Percentiles rank a stretch among this genome's conserved stretches.
phyloP scores from a whole-genome alignment of 1,140 invertebrate species.

The Anastatus disparis region DNA sequence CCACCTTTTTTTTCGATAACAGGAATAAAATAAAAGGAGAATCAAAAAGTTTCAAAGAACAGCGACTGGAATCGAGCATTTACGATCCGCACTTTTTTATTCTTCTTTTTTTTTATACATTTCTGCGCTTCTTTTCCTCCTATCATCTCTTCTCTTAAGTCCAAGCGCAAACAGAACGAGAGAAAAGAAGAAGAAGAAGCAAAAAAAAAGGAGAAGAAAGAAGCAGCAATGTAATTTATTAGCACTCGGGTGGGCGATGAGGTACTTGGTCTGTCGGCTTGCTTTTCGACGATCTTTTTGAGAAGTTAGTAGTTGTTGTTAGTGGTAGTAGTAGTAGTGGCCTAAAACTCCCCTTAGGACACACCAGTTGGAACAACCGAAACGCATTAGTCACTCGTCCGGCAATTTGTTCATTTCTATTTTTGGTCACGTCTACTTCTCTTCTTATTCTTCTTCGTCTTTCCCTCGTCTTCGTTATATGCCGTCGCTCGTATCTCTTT shows the following conservation, averaged over 20 bases:
- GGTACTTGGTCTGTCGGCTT: slow-evolving; percentile 38
- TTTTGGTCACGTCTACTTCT: slow-evolving; percentile 45
- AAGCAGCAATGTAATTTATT: slow-evolving; percentile 44
- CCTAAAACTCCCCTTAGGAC: too few species aligned
- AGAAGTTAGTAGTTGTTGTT: too few species aligned
- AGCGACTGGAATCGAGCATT: slow-evolving; percentile 15
- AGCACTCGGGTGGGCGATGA: slow-evolving; percentile 41
- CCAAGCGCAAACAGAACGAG: slow-evolving; percentile 4
- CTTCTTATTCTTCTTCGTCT: neutral
- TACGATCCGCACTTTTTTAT: neutral
- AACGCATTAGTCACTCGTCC: slow-evolving; percentile 54
- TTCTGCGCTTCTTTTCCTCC: slow-evolving; percentile 9
- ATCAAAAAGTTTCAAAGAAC: too few species aligned
- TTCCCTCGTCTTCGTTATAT: neutral
- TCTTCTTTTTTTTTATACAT: too few species aligned
- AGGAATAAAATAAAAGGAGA: too few species aligned
- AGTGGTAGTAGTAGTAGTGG: too few species aligned
- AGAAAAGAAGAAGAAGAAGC: neutral
- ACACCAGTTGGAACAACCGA: slow-evolving; percentile 40
- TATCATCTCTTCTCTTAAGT: neutral
- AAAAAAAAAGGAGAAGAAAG: neutral
- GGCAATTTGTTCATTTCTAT: slow-evolving; percentile 58
- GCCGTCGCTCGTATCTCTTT: too few species aligned
- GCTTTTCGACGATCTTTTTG: slow-evolving; percentile 15
- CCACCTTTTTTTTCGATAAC: too few species aligned